Evolutionary conservation across 2,888 invertebrate genomes (phyloP).

Genomic region (Netelia virgata): DNA sequence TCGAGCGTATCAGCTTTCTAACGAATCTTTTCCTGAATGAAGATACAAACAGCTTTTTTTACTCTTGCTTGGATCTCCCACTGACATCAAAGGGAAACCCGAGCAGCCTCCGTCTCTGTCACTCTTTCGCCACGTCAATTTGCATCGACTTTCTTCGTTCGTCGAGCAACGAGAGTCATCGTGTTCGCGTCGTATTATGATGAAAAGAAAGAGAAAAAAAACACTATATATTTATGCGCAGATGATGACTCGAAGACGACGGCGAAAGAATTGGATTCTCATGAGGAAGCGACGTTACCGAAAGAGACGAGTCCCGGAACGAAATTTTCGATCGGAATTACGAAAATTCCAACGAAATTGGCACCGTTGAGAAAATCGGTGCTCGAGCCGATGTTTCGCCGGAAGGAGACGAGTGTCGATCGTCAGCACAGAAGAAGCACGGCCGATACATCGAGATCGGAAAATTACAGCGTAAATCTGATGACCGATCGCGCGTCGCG

Average conservation of each 20-base stretch:
- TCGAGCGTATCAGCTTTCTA: conserved; percentile 23
- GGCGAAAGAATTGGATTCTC: conserved; percentile 82
- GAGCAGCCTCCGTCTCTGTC: neutral
- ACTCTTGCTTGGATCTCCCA: conserved; percentile 1
- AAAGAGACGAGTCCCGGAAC: conserved; percentile 73
- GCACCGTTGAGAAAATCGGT: conserved; percentile 77
- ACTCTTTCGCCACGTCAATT: conserved; percentile 23
- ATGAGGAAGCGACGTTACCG: conserved; percentile 78
- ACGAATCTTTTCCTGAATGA: conserved; percentile 15
- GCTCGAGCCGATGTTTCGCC: conserved; percentile 68
- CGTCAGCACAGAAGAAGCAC: conserved; percentile 20
- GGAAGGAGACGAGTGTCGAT: conserved; percentile 58
- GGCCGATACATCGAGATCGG: conserved; percentile 70
- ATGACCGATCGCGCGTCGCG: conserved; percentile 79
- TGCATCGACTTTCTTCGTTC: conserved; percentile 36
- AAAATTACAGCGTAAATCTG: conserved; percentile 69
- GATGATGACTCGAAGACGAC: conserved; percentile 85
- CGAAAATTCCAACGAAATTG: conserved; percentile 81
- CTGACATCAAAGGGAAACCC: conserved; percentile 40
- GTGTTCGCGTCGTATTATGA: neutral
- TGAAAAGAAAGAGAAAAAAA: conserved; percentile 26
- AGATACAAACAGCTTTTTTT: conserved; percentile 17
- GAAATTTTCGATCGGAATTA: conserved; percentile 64
- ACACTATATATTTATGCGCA: conserved; percentile 68
- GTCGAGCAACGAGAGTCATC: conserved; percentile 4